Base-by-base conservation (phyloP, 2,113 vertebrate genomes). In the Bubalus kerabau region DNA sequence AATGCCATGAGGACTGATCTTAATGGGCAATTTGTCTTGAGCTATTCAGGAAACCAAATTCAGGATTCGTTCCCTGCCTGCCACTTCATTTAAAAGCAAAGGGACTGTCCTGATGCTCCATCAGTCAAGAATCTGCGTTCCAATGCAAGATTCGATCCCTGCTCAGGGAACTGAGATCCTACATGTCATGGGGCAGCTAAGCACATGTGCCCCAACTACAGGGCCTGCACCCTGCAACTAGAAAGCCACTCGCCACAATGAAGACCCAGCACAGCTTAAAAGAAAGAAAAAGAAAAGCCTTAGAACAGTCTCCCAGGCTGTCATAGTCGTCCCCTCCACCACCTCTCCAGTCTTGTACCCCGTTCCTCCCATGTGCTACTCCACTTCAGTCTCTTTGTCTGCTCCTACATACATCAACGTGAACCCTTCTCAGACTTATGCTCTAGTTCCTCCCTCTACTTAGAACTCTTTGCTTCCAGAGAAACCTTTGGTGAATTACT, bases 341-440 rank as follows among this genome's bases (percentile, higher is more conserved):
- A 7, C 28, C 13, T 48, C 5, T 36, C 6, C 23, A 19, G 5
- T 48, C 64, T 40, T 30, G 14, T 17, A 3, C 16, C 23, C 23
- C 2, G 0, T n/a, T 54, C 15, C 5, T 83, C 62, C 17, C 10
- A 1, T 0, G 9, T 26, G 4, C 13, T 11, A 1, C 32, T 83
- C 28, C 12, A 11, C 2, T 50, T 19, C 26, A 67, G 36, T 43
- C 19, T 24, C 19, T 13, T 14, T 67, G 17, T 7, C 59, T 28
- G 50, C 30, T 28, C 32, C 54, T 12, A 12, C 26, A n/a, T 11
- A 10, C 52, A n/a, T 2, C 19, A 67, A 7, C 21, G 62, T 4
- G 7, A 17, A 26, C 2, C 16, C 8, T 59, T 36, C 56, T 56
- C 0, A 5, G 32, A 23, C 11, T 26, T 83, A 12, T 4, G 50